Evolutionary conservation across 1,140 invertebrate species (phyloP).

Genomic region (Cryptotermes secundus): DNA sequence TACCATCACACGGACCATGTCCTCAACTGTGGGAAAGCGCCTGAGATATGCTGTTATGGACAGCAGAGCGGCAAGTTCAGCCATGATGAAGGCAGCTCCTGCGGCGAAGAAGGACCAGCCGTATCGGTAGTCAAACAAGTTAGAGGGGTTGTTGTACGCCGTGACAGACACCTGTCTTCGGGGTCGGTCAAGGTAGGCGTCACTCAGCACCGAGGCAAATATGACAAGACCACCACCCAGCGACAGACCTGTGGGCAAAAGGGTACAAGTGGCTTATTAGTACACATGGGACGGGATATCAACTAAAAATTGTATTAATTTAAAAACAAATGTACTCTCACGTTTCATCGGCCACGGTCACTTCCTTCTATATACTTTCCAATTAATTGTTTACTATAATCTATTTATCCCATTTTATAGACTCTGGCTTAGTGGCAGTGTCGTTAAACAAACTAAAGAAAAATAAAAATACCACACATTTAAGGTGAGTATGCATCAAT

Average conservation of each 20-base stretch:
- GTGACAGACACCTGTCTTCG: slow-evolving; percentile 40
- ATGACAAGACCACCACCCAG: slow-evolving; percentile 63
- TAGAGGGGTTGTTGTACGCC: slow-evolving; percentile 28
- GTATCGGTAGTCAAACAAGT: slow-evolving; percentile 60
- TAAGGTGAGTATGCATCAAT: no score
- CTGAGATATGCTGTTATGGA: slow-evolving; percentile 63
- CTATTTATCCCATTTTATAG: no score
- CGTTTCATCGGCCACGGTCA: no score
- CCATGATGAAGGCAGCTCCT: slow-evolving; percentile 62
- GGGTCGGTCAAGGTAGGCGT: slow-evolving; percentile 55
- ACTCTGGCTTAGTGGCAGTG: no score
- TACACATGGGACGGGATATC: no score
- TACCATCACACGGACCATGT: slow-evolving; percentile 65
- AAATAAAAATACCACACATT: no score
- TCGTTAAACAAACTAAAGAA: no score
- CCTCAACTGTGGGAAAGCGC: slow-evolving; percentile 61
- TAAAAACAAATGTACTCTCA: no score
- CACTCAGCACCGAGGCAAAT: slow-evolving; percentile 62
- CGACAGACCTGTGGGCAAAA: slow-evolving; percentile 54
- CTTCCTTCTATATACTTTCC: no score
- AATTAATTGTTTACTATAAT: no score
- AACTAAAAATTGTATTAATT: no score
- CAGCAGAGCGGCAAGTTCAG: slow-evolving; percentile 64
- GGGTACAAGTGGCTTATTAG: no score
- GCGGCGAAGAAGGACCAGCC: slow-evolving; percentile 72